Base-by-base conservation (phyloP, 2,888 invertebrate genomes). In the Marasmarcha lunaedactyla region DNA sequence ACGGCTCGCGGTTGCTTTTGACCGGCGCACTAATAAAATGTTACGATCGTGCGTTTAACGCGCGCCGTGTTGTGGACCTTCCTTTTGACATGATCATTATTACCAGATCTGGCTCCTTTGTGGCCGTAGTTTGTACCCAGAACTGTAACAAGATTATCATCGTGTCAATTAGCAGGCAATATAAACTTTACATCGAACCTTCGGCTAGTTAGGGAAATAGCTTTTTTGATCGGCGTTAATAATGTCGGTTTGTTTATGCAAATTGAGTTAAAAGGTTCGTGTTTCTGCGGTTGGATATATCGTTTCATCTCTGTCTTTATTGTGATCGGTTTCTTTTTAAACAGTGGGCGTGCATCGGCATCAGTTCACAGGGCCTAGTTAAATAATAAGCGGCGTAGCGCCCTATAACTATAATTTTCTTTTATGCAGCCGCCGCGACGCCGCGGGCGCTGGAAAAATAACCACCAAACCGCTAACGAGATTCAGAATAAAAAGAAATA, bases 1-100 rank as follows among this genome's bases (percentile, higher is more conserved):
- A 69, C 68, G 74, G 68, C 71, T 60, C 69, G 77, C 77, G 78
- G 76, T 73, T 72, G 78, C 77, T 76, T 78, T 81, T 77, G 78
- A 76, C 83, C 72, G 69, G 64, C 63, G 70, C 73, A 77, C 83
- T 78, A 83, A 83, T 83, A 83, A 83, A 83, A 83, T 76, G 76
- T 83, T 83, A 83, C 79, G 77, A 76, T 77, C 73, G 81, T 81
- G 71, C 81, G 83, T 78, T 83, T 81, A 78, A 79, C 81, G 79
- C 79, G 71, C 71, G 77, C 74, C 73, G 67, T 76, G 70, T 71
- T 81, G 76, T 79, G 81, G 79, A 53, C 74, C 77, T 72, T 71
- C 72, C 69, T 77, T 81, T 79, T 78, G 79, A 81, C 79, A 78
- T 71, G 73, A 74, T 78, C 73, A 72, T 79, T 77, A 81, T 74